These are phyloP conservation scores for Festucalex cinctus DNA, from an alignment of 2,113 vertebrate species.

Conservation along the genomic window DNA sequence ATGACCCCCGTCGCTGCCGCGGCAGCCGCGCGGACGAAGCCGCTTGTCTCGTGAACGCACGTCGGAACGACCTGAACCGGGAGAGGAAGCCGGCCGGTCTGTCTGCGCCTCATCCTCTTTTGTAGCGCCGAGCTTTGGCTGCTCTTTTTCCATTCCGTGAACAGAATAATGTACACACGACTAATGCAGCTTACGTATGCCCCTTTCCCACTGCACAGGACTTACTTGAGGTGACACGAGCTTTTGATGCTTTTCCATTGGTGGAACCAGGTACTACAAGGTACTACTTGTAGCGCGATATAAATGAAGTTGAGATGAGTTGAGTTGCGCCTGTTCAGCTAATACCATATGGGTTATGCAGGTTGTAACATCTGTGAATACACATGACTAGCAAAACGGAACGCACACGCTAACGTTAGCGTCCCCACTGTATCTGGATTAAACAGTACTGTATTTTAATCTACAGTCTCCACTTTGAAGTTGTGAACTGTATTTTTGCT, in stretches of 20 bases:
- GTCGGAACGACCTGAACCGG: conserved; percentile 37
- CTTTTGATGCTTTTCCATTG: background rate
- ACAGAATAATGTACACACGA: background rate
- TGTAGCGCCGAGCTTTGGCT: conserved; percentile 10
- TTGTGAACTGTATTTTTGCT: too few relatives aligned
- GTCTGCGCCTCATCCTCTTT: conserved; percentile 15
- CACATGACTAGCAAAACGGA: too few relatives aligned
- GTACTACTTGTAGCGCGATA: background rate
- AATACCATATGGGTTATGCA: background rate
- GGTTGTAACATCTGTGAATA: too few relatives aligned
- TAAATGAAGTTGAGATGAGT: too few relatives aligned
- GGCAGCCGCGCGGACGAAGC: conserved; percentile 59
- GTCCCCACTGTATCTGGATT: too few relatives aligned
- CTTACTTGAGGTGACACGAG: background rate
- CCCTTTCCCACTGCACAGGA: background rate
- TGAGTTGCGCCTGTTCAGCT: background rate
- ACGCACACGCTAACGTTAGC: too few relatives aligned
- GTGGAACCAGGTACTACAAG: background rate
- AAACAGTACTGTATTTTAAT: too few relatives aligned
- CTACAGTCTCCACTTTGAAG: too few relatives aligned
- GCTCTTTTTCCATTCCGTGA: conserved; percentile 3
- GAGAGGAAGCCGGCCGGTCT: conserved; percentile 34
- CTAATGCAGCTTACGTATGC: background rate
- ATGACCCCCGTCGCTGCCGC: conserved; percentile 71
- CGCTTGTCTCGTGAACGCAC: conserved; percentile 49